Evolutionary conservation across 2,113 vertebrate genomes (phyloP).

Genomic region (Xyrauchen texanus): DNA sequence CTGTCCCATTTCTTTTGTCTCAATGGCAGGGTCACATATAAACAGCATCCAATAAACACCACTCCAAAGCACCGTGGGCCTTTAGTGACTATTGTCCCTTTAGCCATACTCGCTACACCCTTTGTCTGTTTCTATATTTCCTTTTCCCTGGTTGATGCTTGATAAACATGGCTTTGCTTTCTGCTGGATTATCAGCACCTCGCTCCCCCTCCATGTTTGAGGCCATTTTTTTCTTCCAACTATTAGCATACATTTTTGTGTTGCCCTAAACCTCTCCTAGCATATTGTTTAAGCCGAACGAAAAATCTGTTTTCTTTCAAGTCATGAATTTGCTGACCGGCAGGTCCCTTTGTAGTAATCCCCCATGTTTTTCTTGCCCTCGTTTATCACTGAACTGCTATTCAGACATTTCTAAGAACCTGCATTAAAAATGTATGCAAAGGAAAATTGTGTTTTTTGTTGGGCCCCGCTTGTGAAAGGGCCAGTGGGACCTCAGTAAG

Average conservation of each 20-base stretch:
- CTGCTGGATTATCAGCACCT: not conserved
- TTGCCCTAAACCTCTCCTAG: not conserved
- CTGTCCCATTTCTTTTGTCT: slow-evolving; percentile 26
- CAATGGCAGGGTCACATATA: slow-evolving; percentile 38
- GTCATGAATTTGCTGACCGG: too few species aligned
- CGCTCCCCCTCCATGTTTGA: not conserved
- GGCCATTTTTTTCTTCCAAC: not conserved
- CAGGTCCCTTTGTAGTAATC: slow-evolving; percentile 11
- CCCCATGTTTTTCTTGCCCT: slow-evolving; percentile 1
- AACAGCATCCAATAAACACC: slow-evolving; percentile 27
- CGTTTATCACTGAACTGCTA: slow-evolving; percentile 48
- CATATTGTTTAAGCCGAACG: slow-evolving; percentile 10
- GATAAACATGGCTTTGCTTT: not conserved
- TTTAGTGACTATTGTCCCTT: slow-evolving; percentile 26
- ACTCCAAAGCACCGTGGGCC: slow-evolving; percentile 13
- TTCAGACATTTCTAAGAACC: slow-evolving; percentile 56
- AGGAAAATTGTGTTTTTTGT: slow-evolving; percentile 52
- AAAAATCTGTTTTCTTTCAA: not conserved
- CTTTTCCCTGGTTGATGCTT: not conserved
- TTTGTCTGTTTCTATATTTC: slow-evolving; percentile 3
- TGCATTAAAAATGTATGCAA: slow-evolving; percentile 54
- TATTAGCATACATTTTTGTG: not conserved
- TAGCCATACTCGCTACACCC: slow-evolving; percentile 1
- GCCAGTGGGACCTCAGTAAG: slow-evolving; percentile 14
- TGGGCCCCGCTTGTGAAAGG: slow-evolving; percentile 43